Conservation (phyloP, 2,888 invertebrate species). For the Diaperis boleti region DNA sequence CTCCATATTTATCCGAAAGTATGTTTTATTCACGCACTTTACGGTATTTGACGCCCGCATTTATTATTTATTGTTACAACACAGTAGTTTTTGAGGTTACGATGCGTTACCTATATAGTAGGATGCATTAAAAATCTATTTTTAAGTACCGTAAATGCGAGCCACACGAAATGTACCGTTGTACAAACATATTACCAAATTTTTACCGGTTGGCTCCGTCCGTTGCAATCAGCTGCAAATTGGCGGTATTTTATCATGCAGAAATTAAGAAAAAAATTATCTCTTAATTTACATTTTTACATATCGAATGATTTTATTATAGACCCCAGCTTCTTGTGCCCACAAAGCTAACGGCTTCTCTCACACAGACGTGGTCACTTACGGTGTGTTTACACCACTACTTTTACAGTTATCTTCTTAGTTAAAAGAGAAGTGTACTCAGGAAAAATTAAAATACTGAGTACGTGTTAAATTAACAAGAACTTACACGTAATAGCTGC, state of each 20-base stretch:
- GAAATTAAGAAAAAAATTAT: too few relatives aligned
- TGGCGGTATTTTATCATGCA: not conserved
- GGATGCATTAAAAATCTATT: slow-evolving; percentile 41
- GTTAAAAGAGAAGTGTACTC: too few relatives aligned
- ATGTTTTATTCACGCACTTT: slow-evolving; percentile 30
- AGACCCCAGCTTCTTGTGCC: too few relatives aligned
- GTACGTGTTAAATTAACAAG: too few relatives aligned
- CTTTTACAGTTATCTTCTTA: not conserved
- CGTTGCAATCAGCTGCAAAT: not conserved
- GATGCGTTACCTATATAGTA: slow-evolving; percentile 39
- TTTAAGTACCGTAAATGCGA: slow-evolving; percentile 40
- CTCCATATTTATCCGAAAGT: not conserved
- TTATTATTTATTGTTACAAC: slow-evolving; percentile 45
- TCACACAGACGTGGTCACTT: not conserved
- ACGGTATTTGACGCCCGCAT: slow-evolving; percentile 47
- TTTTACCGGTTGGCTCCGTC: slow-evolving; percentile 14
- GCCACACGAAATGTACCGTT: slow-evolving; percentile 31
- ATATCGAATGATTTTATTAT: too few relatives aligned
- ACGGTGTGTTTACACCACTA: not conserved
- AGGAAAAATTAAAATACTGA: too few relatives aligned
- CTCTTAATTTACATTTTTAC: too few relatives aligned
- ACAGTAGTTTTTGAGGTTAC: slow-evolving; percentile 44
- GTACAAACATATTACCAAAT: slow-evolving; percentile 25
- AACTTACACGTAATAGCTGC: too few relatives aligned
- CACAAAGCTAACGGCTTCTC: not conserved